Percentiles rank a stretch among this genome's conserved stretches.
phyloP scores from a whole-genome alignment of 2,888 invertebrate genomes.

The Ornithoptera alexandrae region DNA sequence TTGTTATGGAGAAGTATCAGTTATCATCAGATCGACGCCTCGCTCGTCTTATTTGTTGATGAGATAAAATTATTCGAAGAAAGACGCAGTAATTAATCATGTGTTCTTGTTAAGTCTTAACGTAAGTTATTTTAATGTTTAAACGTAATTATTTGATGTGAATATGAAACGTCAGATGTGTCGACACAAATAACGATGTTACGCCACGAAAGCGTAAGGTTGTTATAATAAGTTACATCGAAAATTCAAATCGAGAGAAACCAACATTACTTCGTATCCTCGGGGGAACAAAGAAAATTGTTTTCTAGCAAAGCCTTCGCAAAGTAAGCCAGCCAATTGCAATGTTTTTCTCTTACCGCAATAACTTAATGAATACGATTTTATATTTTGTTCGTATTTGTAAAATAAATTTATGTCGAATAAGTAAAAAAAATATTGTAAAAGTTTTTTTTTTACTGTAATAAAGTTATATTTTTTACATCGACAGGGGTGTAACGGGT shows the following conservation, averaged over 20 bases:
- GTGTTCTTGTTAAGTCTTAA: no score
- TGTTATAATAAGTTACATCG: conserved; percentile 18
- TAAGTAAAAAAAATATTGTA: no score
- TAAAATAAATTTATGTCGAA: neutral
- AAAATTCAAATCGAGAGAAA: conserved; percentile 10
- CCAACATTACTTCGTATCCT: conserved; percentile 16
- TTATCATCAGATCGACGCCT: no score
- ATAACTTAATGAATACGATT: neutral
- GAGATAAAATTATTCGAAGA: no score
- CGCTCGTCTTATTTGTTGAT: no score
- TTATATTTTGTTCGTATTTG: neutral
- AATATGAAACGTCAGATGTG: conserved; percentile 1
- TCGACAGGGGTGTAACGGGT: no score
- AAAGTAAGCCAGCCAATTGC: conserved; percentile 13
- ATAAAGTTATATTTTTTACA: no score
- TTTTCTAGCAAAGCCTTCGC: conserved; percentile 5
- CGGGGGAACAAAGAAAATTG: conserved; percentile 26
- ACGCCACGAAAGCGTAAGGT: conserved; percentile 7
- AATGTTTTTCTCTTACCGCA: neutral
- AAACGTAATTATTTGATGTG: neutral
- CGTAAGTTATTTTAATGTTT: neutral
- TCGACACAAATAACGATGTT: conserved; percentile 8
- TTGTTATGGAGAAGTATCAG: no score
- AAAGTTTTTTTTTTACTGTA: no score
- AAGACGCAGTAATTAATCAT: no score